phyloP scores from a whole-genome alignment of 2,113 vertebrate genomes.

The Misgurnus anguillicaudatus region DNA sequence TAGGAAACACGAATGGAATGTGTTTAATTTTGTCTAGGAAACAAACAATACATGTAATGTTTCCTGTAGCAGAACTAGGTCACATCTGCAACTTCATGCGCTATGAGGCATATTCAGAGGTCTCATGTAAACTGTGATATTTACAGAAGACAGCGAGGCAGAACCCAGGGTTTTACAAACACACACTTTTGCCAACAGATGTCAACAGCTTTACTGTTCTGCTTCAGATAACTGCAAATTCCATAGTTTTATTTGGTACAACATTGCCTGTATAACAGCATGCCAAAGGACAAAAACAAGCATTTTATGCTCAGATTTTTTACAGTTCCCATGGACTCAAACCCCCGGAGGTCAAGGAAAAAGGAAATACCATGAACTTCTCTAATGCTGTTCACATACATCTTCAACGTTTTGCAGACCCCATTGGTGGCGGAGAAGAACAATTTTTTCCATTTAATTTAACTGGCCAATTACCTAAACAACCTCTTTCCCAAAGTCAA shows the following conservation, averaged over 20 bases:
- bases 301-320: constrained; percentile 66
- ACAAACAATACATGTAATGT: constrained; percentile 31
- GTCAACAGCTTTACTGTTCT: constrained; percentile 47
- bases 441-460: constrained; percentile 61
- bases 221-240: constrained; percentile 54
- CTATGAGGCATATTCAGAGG: not conserved
- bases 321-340: constrained; percentile 74
- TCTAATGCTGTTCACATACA: constrained; percentile 68
- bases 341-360: constrained; percentile 49
- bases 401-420: constrained; percentile 53
- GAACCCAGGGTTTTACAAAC: constrained; percentile 24
- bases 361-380: constrained; percentile 51
- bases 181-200: constrained; percentile 4
- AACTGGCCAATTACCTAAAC: constrained; percentile 58
- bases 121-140: constrained; percentile 10
- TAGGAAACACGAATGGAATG: constrained; percentile 26
- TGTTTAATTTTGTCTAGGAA: constrained; percentile 30
- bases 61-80: constrained; percentile 37
- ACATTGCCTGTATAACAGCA: constrained; percentile 56
- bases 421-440: constrained; percentile 54
- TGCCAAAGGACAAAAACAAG: constrained; percentile 55
- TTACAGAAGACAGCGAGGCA: not conserved
- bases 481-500: constrained; percentile 61
- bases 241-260: constrained; percentile 57
- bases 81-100: constrained; percentile 15